Conservation (phyloP, 2,113 vertebrate genomes). For the Apteryx mantelli region DNA sequence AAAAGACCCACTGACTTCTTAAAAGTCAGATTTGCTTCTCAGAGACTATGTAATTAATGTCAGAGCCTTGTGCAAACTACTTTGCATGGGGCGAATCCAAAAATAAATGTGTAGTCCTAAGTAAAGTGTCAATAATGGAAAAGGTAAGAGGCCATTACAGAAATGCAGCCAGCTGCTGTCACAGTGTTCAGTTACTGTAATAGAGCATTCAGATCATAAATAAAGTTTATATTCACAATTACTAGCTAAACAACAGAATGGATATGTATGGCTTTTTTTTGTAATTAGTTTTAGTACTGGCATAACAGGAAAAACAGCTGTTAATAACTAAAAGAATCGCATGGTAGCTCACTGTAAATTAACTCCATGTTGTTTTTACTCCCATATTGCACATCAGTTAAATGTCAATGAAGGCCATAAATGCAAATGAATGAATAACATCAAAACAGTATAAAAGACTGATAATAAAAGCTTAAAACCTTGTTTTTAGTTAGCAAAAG, state of each 20-base stretch:
- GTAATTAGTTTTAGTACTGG: background rate
- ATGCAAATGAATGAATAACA: background rate
- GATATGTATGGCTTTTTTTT: background rate
- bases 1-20: background rate
- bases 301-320: background rate
- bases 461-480: background rate
- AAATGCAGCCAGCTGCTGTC: background rate
- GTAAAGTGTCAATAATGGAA: too few relatives aligned
- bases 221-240: background rate
- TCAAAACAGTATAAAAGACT: background rate
- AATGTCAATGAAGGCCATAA: background rate
- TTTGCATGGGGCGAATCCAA: too few relatives aligned
- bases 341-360: background rate
- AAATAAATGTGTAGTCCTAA: too few relatives aligned
- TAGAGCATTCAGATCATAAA: background rate
- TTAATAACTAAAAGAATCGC: background rate
- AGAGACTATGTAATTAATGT: background rate
- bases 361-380: background rate
- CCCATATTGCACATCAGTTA: background rate
- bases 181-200: background rate
- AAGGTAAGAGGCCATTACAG: background rate
- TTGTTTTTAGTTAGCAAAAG: background rate
- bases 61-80: background rate
- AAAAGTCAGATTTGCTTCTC: too few relatives aligned
- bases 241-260: background rate